Evolutionary conservation across 2,797 vertebrate species (phyloP), one percentile per base, ranked within the genome.

Genomic region (Poecile montanus): DNA sequence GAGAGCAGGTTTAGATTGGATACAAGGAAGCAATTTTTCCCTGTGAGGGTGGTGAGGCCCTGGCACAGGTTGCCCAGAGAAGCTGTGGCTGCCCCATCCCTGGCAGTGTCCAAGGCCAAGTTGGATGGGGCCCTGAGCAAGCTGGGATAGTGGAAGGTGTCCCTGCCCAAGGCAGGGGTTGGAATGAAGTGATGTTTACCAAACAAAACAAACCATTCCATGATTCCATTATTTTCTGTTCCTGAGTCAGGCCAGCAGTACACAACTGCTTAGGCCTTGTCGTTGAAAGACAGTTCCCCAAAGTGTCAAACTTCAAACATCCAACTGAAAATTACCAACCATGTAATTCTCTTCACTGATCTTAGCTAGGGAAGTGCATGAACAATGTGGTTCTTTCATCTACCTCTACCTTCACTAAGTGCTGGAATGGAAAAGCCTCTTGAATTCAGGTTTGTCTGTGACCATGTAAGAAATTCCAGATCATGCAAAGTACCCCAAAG

Each of bases 31-130:
- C 16, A 47, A 83, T 40, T 21, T 1, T 22, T 65, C 25, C 16
- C 51, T 45, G 38, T 7, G 21, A 58, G n/a, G 44, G 18, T n/a
- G 48, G 0, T 0, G 26, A 48, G 50, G 4, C n/a, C 8, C 51
- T 45, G 57, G n/a, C 29, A 38, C 16, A 63, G 44, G 13, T 0
- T 50, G 2, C 5, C 27, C 78, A 50, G 57, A 45, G 65, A 0
- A 76, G 78, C 29, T 70, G 36, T n/a, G 50, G 36, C 23, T 63
- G 87, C 16, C 23, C 50, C 44, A 47, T 51, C 44, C 13, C 32
- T 51, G 44, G 44, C 0, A 63, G 50, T 30, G 63, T 29, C 3
- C 65, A 7, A 77, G 44, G 10, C 14, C 72, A 71, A n/a, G 44
- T 0, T 71, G 72, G 29, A 77, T 23, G 34, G 10, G 30, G 30